A percentile compares a stretch with the other conserved stretches of the same genome.
phyloP scores from a whole-genome alignment of 2,113 vertebrate genomes.

The Petrocephalus zakoni region DNA sequence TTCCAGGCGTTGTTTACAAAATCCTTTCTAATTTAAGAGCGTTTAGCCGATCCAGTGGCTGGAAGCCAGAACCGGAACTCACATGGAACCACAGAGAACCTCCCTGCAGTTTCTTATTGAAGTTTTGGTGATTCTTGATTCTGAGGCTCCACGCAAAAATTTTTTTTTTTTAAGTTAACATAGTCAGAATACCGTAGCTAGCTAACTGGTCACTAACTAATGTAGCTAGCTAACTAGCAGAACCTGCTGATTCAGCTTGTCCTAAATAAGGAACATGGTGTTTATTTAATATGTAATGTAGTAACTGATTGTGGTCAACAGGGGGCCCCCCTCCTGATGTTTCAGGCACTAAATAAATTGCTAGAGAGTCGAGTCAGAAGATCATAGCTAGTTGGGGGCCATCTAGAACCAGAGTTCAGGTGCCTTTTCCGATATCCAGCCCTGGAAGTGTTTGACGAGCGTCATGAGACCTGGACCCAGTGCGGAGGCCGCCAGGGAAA shows the following conservation, averaged over 20 bases:
- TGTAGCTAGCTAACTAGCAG: neutral
- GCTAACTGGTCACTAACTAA: neutral
- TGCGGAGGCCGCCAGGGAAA: neutral
- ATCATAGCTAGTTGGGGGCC: neutral
- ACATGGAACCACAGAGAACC: neutral
- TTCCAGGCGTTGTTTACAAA: neutral
- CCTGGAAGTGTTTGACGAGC: neutral
- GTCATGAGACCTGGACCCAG: neutral
- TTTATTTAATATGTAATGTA: neutral
- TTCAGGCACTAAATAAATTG: neutral
- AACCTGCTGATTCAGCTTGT: neutral
- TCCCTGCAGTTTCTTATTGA: neutral
- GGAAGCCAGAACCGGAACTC: neutral
- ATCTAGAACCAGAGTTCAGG: too few relatives aligned
- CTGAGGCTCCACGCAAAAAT: neutral
- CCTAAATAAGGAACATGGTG: neutral
- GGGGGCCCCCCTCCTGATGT: neutral
- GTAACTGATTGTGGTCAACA: neutral
- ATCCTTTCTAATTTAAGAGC: neutral
- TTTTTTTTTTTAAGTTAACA: too few relatives aligned
- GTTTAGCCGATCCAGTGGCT: neutral
- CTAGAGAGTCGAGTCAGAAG: neutral
- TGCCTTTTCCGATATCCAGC: too few relatives aligned
- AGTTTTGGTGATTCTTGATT: neutral
- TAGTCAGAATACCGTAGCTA: neutral